Conservation (phyloP, 2,113 vertebrate species). For the Nycticebus coucang region DNA sequence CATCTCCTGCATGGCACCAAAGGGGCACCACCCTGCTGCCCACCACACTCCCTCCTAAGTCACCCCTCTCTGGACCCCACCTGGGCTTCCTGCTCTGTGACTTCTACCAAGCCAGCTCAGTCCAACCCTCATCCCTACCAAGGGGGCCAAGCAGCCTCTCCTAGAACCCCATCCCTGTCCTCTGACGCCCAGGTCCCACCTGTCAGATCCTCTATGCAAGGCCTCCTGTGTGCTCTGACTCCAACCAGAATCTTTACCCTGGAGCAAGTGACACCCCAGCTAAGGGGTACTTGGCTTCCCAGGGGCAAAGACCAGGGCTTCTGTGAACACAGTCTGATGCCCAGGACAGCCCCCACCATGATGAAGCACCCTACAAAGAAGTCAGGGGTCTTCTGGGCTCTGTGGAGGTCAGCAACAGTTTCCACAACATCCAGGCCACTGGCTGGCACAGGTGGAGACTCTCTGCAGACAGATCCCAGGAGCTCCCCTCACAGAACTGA, state of each 20-base stretch:
- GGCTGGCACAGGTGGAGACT: no score
- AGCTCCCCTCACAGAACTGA: neutral
- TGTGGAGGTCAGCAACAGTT: rapidly evolving
- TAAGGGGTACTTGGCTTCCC: neutral
- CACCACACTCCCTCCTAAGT: neutral
- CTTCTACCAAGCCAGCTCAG: neutral
- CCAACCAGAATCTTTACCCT: neutral
- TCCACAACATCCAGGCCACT: neutral
- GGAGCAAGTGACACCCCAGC: neutral
- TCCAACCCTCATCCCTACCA: no score
- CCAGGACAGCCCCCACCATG: neutral
- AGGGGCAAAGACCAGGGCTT: neutral
- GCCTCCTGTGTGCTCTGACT: neutral
- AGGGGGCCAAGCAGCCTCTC: neutral
- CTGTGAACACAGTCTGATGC: neutral
- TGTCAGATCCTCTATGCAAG: neutral
- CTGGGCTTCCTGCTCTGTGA: neutral
- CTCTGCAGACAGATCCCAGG: neutral
- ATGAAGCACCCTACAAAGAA: neutral
- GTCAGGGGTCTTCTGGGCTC: rapidly evolving
- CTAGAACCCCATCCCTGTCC: neutral
- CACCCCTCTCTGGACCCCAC: neutral
- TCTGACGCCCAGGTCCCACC: neutral
- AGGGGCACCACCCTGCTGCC: neutral
- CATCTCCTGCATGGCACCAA: no score